Evolutionary conservation across 2,888 invertebrate species (phyloP).

Genomic region (Bombylius major): DNA sequence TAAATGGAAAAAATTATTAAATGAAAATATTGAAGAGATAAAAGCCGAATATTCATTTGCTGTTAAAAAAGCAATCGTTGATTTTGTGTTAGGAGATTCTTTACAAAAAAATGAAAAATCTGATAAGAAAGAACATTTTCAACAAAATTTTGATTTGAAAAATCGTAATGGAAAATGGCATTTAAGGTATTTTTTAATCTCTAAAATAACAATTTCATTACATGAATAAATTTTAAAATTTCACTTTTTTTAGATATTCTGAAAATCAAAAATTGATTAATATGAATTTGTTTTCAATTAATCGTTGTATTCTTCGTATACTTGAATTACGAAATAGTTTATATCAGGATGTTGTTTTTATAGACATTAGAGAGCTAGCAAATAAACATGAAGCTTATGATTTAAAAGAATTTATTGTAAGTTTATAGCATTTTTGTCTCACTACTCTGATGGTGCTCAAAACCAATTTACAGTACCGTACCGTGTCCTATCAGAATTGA

Average conservation of each 20-base stretch:
- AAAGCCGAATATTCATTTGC: slow-evolving; percentile 75
- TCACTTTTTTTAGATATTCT: slow-evolving; percentile 28
- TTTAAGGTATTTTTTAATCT: slow-evolving; percentile 30
- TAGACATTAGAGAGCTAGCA: slow-evolving; percentile 33
- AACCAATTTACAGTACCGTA: no score
- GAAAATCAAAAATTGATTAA: slow-evolving; percentile 39
- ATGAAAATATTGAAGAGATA: slow-evolving; percentile 59
- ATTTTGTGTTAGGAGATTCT: slow-evolving; percentile 78
- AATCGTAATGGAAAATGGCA: slow-evolving; percentile 55
- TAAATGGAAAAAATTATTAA: slow-evolving; percentile 47
- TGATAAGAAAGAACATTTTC: slow-evolving; percentile 40
- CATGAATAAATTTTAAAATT: no score
- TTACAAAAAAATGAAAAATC: slow-evolving; percentile 24
- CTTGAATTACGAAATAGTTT: slow-evolving; percentile 69
- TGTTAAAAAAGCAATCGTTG: slow-evolving; percentile 83
- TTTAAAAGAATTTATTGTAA: slow-evolving; percentile 30
- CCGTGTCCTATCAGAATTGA: no score
- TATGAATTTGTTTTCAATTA: slow-evolving; percentile 58
- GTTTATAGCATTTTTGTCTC: background rate
- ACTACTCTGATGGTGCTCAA: no score
- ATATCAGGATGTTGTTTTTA: slow-evolving; percentile 43
- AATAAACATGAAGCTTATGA: slow-evolving; percentile 29
- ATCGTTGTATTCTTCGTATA: slow-evolving; percentile 69
- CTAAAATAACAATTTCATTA: no score
- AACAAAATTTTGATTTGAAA: slow-evolving; percentile 46